Conservation (phyloP, 2,888 invertebrate genomes). For the Priocnemis perturbator region DNA sequence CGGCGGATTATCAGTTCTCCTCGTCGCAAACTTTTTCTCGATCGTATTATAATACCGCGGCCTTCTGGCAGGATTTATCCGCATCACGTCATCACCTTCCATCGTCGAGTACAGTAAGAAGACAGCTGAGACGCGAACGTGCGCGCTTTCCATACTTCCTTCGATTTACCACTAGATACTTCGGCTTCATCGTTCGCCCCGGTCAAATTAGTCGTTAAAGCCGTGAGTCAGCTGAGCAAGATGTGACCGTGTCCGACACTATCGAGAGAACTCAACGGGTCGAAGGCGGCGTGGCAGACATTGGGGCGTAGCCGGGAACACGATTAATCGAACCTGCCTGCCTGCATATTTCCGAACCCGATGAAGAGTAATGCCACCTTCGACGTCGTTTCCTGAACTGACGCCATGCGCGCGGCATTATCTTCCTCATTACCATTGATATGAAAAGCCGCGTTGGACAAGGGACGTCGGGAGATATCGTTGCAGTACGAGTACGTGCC, state of each 20-base stretch:
- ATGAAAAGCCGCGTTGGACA: conserved; percentile 25
- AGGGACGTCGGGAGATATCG: conserved; percentile 1
- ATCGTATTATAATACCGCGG: no score
- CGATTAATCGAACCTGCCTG: conserved; percentile 35
- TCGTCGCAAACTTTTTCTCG: no score
- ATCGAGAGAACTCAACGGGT: neutral
- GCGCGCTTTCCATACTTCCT: no score
- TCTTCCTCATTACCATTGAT: conserved; percentile 43
- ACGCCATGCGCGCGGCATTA: conserved; percentile 34
- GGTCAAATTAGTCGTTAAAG: conserved; percentile 44
- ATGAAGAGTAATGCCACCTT: neutral
- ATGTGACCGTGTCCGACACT: conserved; percentile 33
- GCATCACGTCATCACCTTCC: no score
- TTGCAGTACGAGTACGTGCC: conserved; percentile 3
- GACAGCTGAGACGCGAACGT: no score
- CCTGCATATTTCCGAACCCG: conserved; percentile 8
- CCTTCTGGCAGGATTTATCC: no score
- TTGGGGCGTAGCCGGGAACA: conserved; percentile 28
- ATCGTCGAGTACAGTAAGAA: no score
- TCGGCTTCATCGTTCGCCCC: conserved; percentile 17
- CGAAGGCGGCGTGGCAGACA: no score
- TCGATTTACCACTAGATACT: neutral
- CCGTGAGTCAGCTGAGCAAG: conserved; percentile 42
- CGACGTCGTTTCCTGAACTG: conserved; percentile 7
- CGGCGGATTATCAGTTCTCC: no score